phyloP scores from a whole-genome alignment of 2,113 vertebrate species.

The Percopsis transmontana region DNA sequence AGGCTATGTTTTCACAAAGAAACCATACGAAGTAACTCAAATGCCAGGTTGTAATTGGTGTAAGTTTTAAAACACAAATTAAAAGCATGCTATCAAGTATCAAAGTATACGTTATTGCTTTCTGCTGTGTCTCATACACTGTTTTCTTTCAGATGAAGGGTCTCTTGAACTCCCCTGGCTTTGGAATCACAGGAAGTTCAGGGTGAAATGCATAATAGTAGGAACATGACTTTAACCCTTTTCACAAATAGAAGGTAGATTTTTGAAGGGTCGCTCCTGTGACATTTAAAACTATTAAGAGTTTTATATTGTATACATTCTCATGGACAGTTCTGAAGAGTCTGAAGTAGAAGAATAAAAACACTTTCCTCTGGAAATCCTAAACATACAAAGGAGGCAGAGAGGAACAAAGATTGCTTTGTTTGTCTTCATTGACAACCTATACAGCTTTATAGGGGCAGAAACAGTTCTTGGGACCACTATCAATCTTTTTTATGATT shows the following conservation, averaged over 20 bases:
- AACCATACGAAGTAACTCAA: constrained; percentile 16
- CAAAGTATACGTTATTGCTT: constrained; percentile 66
- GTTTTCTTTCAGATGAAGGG: constrained; percentile 92
- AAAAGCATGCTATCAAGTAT: constrained; percentile 59
- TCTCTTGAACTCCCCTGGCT: constrained; percentile 84
- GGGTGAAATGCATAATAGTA: constrained; percentile 85
- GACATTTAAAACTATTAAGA: constrained; percentile 42
- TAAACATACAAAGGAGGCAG: constrained; percentile 17
- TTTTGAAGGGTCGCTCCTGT: constrained; percentile 59
- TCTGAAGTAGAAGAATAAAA: constrained; percentile 28
- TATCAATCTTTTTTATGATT: constrained; percentile 33
- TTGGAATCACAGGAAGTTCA: constrained; percentile 87
- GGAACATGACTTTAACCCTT: constrained; percentile 78
- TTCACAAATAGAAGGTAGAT: constrained; percentile 32
- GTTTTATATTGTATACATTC: constrained; percentile 40
- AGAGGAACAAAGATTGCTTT: constrained; percentile 50
- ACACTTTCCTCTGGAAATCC: constrained; percentile 26
- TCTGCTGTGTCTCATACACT: constrained; percentile 84
- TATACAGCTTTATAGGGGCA: constrained; percentile 40
- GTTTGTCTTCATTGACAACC: constrained; percentile 55
- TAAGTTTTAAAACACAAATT: constrained; percentile 17
- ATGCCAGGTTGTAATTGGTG: constrained; percentile 29
- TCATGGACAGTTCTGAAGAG: constrained; percentile 48
- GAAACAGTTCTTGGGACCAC: constrained; percentile 28
- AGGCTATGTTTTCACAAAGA: constrained; percentile 10